A percentile compares a stretch with the other conserved stretches of the same genome.
Conservation (phyloP, 2,797 vertebrate genomes). For the Miichthys miiuy region DNA sequence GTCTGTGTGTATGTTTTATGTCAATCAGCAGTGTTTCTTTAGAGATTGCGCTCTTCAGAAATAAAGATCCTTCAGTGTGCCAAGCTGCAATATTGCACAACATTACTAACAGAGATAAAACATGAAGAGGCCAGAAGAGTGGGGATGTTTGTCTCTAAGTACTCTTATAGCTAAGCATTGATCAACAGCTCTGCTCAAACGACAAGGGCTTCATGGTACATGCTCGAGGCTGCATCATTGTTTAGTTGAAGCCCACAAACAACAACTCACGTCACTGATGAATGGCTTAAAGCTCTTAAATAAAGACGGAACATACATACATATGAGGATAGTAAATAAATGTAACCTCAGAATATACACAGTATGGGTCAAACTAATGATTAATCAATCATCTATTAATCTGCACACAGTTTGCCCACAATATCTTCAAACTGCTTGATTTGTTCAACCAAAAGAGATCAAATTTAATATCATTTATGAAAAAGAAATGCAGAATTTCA, state of each 20-base stretch:
- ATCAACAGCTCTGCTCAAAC: constrained; percentile 20
- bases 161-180: constrained; percentile 42
- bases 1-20: neutral
- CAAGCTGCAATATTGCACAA: constrained; percentile 31
- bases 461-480: neutral
- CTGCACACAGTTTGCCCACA: neutral
- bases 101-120: constrained; percentile 23
- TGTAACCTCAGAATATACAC: neutral
- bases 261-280: constrained; percentile 15
- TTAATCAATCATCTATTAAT: neutral
- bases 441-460: neutral
- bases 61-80: constrained; percentile 4
- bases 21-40: neutral
- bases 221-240: constrained; percentile 26
- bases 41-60: neutral
- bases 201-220: constrained; percentile 16
- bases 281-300: constrained; percentile 13
- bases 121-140: constrained; percentile 8
- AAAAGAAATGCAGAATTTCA: neutral
- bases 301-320: neutral
- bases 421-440: neutral
- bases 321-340: neutral
- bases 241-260: constrained; percentile 31
- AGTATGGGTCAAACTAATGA: neutral
- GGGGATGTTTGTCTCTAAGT: neutral